These are phyloP conservation scores for Pangasius sanitwongsei DNA, from an alignment of 2,797 vertebrate species.

Conservation along the genomic window DNA sequence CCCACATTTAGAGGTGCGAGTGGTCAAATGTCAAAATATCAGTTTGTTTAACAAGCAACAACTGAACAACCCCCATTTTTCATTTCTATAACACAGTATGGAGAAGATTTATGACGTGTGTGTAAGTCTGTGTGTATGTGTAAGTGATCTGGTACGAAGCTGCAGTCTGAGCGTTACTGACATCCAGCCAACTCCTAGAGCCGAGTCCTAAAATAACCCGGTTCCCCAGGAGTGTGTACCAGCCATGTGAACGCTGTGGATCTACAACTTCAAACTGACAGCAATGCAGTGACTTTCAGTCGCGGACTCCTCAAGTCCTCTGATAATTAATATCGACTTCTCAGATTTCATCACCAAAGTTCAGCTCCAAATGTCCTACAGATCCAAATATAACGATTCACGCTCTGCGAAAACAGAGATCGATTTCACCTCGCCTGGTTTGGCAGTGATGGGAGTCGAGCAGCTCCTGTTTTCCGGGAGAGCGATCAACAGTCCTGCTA, in stretches of 20 bases:
- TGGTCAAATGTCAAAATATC: not conserved
- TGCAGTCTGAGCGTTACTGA: conserved; percentile 30
- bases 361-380: conserved; percentile 65
- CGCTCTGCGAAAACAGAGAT: conserved; percentile 64
- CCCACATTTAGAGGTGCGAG: not conserved
- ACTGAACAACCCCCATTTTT: not conserved
- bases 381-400: conserved; percentile 63
- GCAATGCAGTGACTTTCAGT: not conserved
- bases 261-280: not conserved
- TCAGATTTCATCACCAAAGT: conserved; percentile 2
- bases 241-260: not conserved
- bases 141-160: conserved; percentile 32
- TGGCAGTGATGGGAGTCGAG: conserved; percentile 86
- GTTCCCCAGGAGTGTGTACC: not conserved
- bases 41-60: not conserved
- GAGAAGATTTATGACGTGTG: not conserved
- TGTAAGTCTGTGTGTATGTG: not conserved
- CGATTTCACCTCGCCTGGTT: conserved; percentile 78
- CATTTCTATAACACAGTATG: not conserved
- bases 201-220: conserved; percentile 44
- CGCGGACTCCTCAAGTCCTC: not conserved
- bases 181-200: conserved; percentile 10
- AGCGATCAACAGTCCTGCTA: conserved; percentile 82
- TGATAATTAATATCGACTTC: not conserved
- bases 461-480: conserved; percentile 85